These are phyloP conservation scores for Lysandra bellargus DNA, from an alignment of 2,888 invertebrate genomes.

Conservation along the genomic window DNA sequence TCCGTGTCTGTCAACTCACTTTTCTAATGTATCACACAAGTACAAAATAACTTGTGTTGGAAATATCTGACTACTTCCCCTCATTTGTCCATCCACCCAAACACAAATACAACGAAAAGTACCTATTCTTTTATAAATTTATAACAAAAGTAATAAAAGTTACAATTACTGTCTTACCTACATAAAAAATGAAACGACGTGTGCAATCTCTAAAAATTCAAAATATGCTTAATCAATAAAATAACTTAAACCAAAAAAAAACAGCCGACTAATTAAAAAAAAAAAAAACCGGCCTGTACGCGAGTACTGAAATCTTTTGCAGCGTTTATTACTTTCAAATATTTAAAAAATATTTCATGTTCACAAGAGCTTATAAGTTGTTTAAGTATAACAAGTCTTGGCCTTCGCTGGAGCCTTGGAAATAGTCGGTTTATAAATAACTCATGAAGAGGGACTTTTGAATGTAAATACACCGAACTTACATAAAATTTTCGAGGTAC, in stretches of 20 bases:
- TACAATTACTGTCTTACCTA: no score
- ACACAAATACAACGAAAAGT: no score
- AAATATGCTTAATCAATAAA: background rate
- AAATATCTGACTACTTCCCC: no score
- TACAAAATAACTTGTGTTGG: no score
- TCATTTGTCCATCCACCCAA: no score
- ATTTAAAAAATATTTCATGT: constrained; percentile 22
- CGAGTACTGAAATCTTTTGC: background rate
- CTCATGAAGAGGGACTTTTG: constrained; percentile 31
- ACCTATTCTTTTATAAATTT: no score
- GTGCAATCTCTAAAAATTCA: background rate
- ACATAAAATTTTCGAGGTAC: constrained; percentile 27
- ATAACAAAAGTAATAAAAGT: no score
- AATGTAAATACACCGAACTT: constrained; percentile 30
- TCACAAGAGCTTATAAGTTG: constrained; percentile 24
- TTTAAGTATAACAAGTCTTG: constrained; percentile 29
- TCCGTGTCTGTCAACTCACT: no score
- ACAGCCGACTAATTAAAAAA: background rate
- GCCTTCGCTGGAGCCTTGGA: constrained; percentile 17
- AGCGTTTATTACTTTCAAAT: background rate
- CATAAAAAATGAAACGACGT: no score
- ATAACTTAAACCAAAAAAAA: background rate
- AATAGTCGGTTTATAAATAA: constrained; percentile 31
- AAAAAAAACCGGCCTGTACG: background rate
- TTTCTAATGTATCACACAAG: no score